Conservation (phyloP, 2,113 vertebrate genomes). For the Rousettus leschenaultii region DNA sequence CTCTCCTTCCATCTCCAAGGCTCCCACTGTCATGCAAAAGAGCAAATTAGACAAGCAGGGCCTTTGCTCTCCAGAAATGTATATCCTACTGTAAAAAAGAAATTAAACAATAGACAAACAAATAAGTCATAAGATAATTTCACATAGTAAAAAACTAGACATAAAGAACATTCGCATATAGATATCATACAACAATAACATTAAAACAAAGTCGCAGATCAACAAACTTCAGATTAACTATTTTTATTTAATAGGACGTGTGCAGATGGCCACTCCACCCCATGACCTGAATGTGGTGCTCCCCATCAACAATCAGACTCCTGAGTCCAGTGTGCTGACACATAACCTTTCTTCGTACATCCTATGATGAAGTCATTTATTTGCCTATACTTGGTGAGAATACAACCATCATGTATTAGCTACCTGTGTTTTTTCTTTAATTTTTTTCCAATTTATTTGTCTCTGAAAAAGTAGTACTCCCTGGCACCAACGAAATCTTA, state of each 20-base stretch:
- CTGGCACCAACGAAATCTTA: neutral
- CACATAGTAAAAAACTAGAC: neutral
- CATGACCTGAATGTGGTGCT: neutral
- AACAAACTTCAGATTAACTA: neutral
- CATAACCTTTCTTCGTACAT: neutral
- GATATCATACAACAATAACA: neutral
- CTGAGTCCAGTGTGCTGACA: neutral
- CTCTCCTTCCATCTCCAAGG: neutral
- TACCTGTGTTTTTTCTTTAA: neutral
- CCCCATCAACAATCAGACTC: neutral
- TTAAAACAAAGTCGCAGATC: neutral
- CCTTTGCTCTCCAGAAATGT: neutral
- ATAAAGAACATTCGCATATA: neutral
- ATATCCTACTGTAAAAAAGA: neutral
- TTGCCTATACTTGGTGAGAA: neutral
- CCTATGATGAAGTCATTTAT: constrained; percentile 28
- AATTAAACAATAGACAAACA: neutral
- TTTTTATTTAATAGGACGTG: neutral
- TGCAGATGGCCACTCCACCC: no score
- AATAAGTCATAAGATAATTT: neutral
- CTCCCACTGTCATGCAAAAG: neutral
- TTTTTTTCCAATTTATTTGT: neutral
- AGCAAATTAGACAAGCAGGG: neutral
- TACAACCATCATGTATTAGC: neutral
- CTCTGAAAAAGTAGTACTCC: neutral